Evolutionary conservation across 2,113 vertebrate species (phyloP).

Genomic region (Delphinapterus leucas): DNA sequence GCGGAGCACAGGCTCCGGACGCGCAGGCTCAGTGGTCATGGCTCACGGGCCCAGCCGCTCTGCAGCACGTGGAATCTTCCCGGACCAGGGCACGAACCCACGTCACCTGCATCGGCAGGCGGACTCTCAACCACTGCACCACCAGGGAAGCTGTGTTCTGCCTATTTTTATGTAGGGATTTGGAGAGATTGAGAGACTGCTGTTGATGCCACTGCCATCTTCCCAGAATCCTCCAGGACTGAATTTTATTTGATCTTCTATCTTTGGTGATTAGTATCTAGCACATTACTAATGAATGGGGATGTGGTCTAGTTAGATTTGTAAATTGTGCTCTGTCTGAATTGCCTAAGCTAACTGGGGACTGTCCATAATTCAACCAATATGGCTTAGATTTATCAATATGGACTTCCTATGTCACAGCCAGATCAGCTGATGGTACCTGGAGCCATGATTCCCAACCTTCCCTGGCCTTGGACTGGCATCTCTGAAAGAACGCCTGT

Average conservation of each 20-base stretch:
- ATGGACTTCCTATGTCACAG: background rate
- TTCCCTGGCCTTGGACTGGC: background rate
- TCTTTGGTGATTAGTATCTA: background rate
- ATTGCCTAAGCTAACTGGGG: background rate
- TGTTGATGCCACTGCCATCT: background rate
- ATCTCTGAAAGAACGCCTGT: background rate
- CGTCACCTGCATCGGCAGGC: too few relatives aligned
- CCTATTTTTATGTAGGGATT: background rate
- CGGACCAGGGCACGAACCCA: accelerated
- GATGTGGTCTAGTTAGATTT: background rate
- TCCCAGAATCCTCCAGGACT: background rate
- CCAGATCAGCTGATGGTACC: background rate
- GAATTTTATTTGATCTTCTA: background rate
- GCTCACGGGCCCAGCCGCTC: too few relatives aligned
- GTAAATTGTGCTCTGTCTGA: background rate
- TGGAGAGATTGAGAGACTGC: background rate
- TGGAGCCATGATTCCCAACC: background rate
- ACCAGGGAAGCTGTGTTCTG: background rate
- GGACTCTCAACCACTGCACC: too few relatives aligned
- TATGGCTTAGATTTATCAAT: background rate
- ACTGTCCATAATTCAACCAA: background rate
- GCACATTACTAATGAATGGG: background rate
- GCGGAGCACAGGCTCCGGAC: too few relatives aligned
- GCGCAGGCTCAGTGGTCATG: too few relatives aligned
- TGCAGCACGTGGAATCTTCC: too few relatives aligned